Conservation (phyloP, 2,888 invertebrate species). For the Polymixis lichenea region DNA sequence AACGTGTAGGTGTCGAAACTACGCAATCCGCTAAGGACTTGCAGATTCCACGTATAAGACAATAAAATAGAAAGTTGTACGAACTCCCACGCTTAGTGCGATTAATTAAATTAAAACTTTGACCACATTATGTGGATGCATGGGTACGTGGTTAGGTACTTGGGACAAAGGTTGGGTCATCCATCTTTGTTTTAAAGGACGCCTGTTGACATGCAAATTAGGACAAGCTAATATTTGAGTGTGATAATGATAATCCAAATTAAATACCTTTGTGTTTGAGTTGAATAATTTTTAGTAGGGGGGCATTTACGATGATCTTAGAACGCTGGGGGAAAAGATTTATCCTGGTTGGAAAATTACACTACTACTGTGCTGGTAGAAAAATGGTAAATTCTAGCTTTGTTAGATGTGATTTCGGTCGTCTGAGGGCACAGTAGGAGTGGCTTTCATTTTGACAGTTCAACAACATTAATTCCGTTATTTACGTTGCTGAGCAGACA, state of each 20-base stretch:
- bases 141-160: background rate
- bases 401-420: no score
- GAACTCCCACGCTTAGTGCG: conserved; percentile 50
- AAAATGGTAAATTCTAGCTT: no score
- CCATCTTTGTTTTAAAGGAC: conserved; percentile 36
- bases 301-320: no score
- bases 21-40: conserved; percentile 53
- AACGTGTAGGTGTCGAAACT: conserved; percentile 43
- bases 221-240: conserved; percentile 25
- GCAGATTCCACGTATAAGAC: conserved; percentile 46
- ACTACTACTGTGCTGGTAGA: no score
- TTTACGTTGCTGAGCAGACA: no score
- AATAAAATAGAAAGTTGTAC: conserved; percentile 63
- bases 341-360: no score
- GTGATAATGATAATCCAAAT: conserved; percentile 16
- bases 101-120: conserved; percentile 60
- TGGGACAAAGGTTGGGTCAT: conserved; percentile 40
- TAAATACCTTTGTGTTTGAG: conserved; percentile 4
- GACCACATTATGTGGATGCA: conserved; percentile 47
- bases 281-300: background rate
- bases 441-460: no score
- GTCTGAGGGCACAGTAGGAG: no score
- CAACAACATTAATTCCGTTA: no score
- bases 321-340: no score
- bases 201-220: conserved; percentile 40